Evolutionary conservation across 92 coral and sea anemone species (phyloP).

Genomic region (Epizoanthus rinbou): DNA sequence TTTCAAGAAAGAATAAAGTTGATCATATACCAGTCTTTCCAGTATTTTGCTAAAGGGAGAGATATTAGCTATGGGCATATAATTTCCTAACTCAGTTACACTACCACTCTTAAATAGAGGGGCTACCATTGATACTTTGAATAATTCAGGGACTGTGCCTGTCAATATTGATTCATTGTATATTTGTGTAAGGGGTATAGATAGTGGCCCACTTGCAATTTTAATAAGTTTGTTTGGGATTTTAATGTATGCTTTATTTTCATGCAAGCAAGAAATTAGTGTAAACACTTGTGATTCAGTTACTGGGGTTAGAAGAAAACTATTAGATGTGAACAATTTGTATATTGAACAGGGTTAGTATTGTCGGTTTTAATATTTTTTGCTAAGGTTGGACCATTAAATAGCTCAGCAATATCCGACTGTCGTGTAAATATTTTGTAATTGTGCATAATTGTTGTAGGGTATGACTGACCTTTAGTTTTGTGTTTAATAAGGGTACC

Average conservation of each 20-base stretch:
- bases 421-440: conserved; percentile 39
- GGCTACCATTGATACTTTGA: conserved; percentile 57
- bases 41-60: conserved; percentile 68
- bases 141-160: conserved; percentile 52
- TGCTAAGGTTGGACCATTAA: conserved; percentile 50
- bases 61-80: conserved; percentile 58
- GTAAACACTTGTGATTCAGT: conserved; percentile 29
- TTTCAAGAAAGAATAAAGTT: conserved; percentile 45
- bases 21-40: conserved; percentile 67
- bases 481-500: conserved; percentile 56
- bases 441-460: conserved; percentile 42
- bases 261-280: conserved; percentile 32
- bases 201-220: conserved; percentile 52
- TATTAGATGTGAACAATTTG: conserved; percentile 28
- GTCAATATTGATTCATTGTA: conserved; percentile 59
- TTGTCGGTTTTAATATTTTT: conserved; percentile 27
- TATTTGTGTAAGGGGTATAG: conserved; percentile 51
- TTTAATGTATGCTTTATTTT: conserved; percentile 49
- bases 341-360: conserved; percentile 25
- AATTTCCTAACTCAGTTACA: conserved; percentile 53
- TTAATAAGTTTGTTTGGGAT: conserved; percentile 63
- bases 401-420: conserved; percentile 54
- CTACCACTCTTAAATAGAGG: conserved; percentile 59
- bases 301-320: conserved; percentile 51
- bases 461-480: conserved; percentile 44